Base-by-base conservation (phyloP, 2,888 invertebrate species). In the Melanostoma mellinum region DNA sequence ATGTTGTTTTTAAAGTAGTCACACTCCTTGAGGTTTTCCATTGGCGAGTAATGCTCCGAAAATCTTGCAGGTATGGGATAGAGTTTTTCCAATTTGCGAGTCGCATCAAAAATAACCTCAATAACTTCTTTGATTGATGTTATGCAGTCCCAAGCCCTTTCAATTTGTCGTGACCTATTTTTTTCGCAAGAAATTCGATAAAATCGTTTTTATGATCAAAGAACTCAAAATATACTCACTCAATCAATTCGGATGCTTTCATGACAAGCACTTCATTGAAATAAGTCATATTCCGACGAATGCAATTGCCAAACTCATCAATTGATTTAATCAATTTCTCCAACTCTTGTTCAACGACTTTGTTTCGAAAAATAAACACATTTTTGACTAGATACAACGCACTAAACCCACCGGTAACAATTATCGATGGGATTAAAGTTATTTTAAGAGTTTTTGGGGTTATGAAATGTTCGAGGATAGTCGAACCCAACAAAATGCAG, bases 71-170 rank as follows among this genome's bases (percentile, higher is more conserved):
- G 89, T 46, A 91, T 77, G 0, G 88, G 87, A 86, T 89, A 89
- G 6, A 87, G 85, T 4, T 86, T 42, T 84, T 91, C 91, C 50
- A 91, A 85, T 46, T 90, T 90, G 3, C 90, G 89, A 1, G 90
- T 91, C 1, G 90, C 90, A 78, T 90, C 90, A 76, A 90, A 91
- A 0, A 91, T 87, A 52, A 90, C 88, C 75, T 90, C 90, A 0
- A 89, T 89, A 0, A 90, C 90, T 72, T 90, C 90, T 71, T 91
- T 91, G 0, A 90, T 89, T 1, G 90, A 88, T 9, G 90, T 89
- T 32, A 91, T 91, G 68, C 91, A 91, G 81, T 90, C 90, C 90
- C 90, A 91, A 9, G 89, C 90, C 4, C 90, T 88, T 67, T 91
- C 90, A 10, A 89, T 89, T 85, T 90, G 90, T 2, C 89, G 87